Conservation (phyloP, 2,113 vertebrate genomes). For the Hemichromis elongatus region DNA sequence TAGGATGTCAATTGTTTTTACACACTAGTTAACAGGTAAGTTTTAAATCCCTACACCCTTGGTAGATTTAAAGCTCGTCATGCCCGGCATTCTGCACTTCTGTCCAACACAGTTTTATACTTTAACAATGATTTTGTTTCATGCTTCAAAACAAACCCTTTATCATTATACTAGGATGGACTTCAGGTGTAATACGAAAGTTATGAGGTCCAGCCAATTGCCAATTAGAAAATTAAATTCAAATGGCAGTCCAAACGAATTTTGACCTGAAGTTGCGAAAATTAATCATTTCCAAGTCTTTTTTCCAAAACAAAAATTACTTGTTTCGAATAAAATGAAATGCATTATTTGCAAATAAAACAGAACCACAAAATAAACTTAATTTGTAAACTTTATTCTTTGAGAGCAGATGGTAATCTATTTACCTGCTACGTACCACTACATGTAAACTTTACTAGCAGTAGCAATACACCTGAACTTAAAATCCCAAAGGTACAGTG, state of each 20-base stretch:
- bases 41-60: neutral
- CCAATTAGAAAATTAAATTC: too few relatives aligned
- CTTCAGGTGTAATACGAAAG: neutral
- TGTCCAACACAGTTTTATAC: neutral
- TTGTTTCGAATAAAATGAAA: neutral
- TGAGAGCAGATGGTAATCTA: neutral
- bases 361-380: neutral
- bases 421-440: neutral
- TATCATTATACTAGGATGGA: neutral
- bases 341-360: neutral
- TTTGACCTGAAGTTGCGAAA: too few relatives aligned
- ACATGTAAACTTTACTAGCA: neutral
- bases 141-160: neutral
- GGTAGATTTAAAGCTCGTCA: neutral
- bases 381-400: constrained; percentile 12
- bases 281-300: too few relatives aligned
- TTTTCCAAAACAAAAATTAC: neutral
- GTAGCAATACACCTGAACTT: neutral
- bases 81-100: neutral
- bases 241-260: too few relatives aligned
- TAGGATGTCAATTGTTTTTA: neutral
- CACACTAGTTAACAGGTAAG: too few relatives aligned
- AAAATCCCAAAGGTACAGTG: neutral
- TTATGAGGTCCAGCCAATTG: too few relatives aligned
- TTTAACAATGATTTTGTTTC: neutral